Evolutionary conservation across 1,140 invertebrate genomes (phyloP), one percentile per base, ranked within the genome.

Genomic region (Drosophila paulistorum): DNA sequence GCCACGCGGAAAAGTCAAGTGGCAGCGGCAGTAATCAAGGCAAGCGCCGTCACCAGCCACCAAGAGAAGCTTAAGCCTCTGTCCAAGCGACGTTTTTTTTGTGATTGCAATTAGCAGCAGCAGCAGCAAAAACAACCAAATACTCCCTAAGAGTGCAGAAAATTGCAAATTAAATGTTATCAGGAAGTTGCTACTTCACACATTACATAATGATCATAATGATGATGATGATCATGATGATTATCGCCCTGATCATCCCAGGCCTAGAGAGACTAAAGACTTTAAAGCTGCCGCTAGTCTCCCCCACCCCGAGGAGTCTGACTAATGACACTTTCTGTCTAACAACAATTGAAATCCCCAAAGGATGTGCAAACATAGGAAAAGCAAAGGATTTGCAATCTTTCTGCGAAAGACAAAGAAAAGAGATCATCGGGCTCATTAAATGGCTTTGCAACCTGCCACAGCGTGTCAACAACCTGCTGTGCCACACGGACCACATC

Each of bases 121-220:
- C 37, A 39, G 37, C 69, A 7, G 17, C 2, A 11, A 42, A 59
- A 66, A 71, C 45, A 37, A 23, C 2, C 13, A 2, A 10, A 6
- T 1, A 35, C 4, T 9, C 11, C 65, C 42, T 42, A 55, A 60
- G 51, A 33, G 71, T 30, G 70, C 57, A 33, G 71, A 79, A 89
- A 89, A 84, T 86, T 65, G 77, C 80, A 83, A 83, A 75, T 83
- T 80, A 80, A 89, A 84, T 87, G 80, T 83, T 82, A 77, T 89
- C 80, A 84, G 84, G 80, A 89, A 84, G 84, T 79, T 74, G 71
- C 61, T 62, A 74, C 71, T 74, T 70, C 58, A 68, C 60, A 61
- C 66, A 77, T 64, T 78, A 68, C 74, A 81, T 87, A 87, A 87
- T 84, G 80, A 83, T 82, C 55, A 87, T 76, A 67, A 71, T 71